These are phyloP conservation scores for Microtus ochrogaster DNA, from an alignment of 2,113 vertebrate species.

Conservation along the genomic window DNA sequence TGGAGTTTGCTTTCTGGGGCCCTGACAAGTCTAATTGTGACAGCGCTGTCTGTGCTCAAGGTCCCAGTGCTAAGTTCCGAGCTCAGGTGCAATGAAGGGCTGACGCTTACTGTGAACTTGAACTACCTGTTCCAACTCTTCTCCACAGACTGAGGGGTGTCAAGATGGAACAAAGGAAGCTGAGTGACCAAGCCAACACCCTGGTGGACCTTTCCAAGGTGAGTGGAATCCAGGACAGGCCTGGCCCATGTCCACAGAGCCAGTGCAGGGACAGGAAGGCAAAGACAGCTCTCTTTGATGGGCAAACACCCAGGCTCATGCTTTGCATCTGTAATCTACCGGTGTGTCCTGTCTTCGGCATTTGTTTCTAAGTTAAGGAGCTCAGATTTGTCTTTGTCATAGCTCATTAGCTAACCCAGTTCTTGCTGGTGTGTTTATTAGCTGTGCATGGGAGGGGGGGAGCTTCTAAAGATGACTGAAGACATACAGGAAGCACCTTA, in stretches of 20 bases:
- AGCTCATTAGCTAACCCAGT: not conserved
- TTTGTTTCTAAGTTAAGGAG: not conserved
- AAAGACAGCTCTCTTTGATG: not conserved
- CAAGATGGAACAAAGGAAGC: conserved; percentile 99
- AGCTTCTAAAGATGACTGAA: not conserved
- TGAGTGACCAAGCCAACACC: conserved; percentile 99
- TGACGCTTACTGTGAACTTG: accelerated
- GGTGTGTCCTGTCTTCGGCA: not conserved
- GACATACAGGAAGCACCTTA: not conserved
- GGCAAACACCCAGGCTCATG: not conserved
- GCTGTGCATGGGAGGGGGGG: not conserved
- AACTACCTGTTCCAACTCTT: not conserved
- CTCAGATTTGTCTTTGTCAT: not conserved
- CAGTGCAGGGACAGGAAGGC: too few relatives aligned
- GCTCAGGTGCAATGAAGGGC: not conserved
- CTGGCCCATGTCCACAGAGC: not conserved
- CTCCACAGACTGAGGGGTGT: conserved; percentile 94
- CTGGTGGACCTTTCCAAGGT: conserved; percentile 98
- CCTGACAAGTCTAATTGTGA: not conserved
- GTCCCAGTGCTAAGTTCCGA: not conserved
- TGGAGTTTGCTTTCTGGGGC: not conserved
- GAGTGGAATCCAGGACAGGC: conserved; percentile 73
- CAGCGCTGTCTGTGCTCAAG: not conserved
- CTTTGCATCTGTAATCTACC: not conserved
- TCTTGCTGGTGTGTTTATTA: not conserved